These are phyloP conservation scores for Oryzias curvinotus DNA, from an alignment of 2,113 vertebrate genomes.

Conservation along the genomic window DNA sequence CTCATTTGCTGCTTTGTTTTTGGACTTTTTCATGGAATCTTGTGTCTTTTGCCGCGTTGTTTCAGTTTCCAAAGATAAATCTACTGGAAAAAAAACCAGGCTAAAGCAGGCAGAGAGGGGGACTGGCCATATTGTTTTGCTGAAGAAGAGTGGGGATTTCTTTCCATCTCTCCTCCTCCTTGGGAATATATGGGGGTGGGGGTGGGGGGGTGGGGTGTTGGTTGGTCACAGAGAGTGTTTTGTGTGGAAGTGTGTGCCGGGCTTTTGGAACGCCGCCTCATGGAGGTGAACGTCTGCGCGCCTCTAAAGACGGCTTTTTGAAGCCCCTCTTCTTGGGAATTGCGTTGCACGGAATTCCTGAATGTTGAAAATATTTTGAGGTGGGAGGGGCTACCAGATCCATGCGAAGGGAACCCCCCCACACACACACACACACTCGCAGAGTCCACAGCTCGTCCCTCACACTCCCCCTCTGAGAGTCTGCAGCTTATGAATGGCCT, in stretches of 20 bases:
- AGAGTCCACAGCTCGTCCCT: slow-evolving; percentile 57
- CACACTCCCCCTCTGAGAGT: slow-evolving; percentile 76
- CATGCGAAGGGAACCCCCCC: slow-evolving; percentile 80
- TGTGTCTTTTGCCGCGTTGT: too few relatives aligned
- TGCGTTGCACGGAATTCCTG: slow-evolving; percentile 73
- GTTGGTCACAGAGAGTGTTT: slow-evolving; percentile 61
- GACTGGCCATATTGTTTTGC: slow-evolving; percentile 67
- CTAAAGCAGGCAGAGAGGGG: slow-evolving; percentile 57
- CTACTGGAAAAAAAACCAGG: slow-evolving; percentile 15
- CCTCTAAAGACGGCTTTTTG: slow-evolving; percentile 11
- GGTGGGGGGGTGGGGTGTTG: slow-evolving; percentile 33
- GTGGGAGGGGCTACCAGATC: slow-evolving; percentile 75
- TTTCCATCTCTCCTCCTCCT: slow-evolving; percentile 45
- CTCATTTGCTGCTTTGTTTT: slow-evolving; percentile 48
- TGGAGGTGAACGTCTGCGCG: slow-evolving; percentile 1
- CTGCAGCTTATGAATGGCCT: slow-evolving; percentile 89
- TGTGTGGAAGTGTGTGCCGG: slow-evolving; percentile 46
- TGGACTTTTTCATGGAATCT: too few relatives aligned
- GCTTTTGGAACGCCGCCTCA: slow-evolving; percentile 38
- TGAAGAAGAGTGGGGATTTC: slow-evolving; percentile 55
- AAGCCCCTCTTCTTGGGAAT: slow-evolving; percentile 65
- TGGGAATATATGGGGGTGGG: slow-evolving; percentile 21
- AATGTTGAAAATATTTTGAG: slow-evolving; percentile 75
- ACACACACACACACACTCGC: not conserved
- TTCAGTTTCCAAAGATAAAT: too few relatives aligned